Evolutionary conservation across 2,113 vertebrate species (phyloP), one percentile per base, ranked within the genome.

Genomic region (Oncorhynchus gorbuscha): DNA sequence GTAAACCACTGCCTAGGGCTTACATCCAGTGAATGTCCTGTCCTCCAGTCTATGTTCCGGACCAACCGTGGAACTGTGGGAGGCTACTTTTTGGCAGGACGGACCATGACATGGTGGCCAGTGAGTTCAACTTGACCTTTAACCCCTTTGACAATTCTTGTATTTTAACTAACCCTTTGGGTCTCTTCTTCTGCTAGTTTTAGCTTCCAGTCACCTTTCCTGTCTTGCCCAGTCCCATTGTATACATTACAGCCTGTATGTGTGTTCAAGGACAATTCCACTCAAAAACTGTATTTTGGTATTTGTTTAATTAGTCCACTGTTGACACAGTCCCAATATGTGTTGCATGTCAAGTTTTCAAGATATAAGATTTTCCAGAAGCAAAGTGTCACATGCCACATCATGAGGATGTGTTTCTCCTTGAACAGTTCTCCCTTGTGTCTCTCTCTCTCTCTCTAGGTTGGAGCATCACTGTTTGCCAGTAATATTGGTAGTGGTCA

Each of bases 81-180:
- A 0, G 96, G 95, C 14, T 97, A 96, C 87, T 97, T 97, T 83
- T 89, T 97, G 83, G 96, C 96, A 0, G 96, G 95, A 20, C 92
- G 95, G 16, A 94, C 90, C 78, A 97, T 97, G 96, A 84, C 88
- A 39, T 97, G 96, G 95, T 95, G 94, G 93, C 94, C 95, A 80
- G 96, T 97, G 86, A 96, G 95, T 89, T 65, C 4, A 32, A 26
- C 62, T 32, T 1, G 16, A 58, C 14, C 51, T 16, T 51, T 64
- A 16, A 62, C 59, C 3, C n/a, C 18, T 35, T 35, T 55, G 4
- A 66, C 24, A 66, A 51, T 8, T 39, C 7, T 45, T 45, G 39
- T 45, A 61, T n/a, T n/a, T 16, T 20, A 61, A 16, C 58, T 20
- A 61, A 61, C 18, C 18, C 14, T 6, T 20, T n/a, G 14, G 58